Conservation (phyloP, 1,140 invertebrate species). For the Pseudachorutes palmiensis region DNA sequence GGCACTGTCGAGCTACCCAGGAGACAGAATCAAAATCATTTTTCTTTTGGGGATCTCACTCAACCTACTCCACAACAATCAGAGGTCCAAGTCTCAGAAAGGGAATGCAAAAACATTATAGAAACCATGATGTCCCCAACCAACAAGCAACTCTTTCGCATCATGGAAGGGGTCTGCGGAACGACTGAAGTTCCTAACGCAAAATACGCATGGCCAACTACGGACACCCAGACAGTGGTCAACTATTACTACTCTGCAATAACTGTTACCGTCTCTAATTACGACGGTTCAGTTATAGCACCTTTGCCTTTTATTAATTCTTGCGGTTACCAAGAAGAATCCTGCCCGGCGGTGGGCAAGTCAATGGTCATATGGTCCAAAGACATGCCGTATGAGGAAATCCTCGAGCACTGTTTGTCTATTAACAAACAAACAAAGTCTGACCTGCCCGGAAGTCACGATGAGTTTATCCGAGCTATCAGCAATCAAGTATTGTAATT, state of each 20-base stretch:
- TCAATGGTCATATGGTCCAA: background rate
- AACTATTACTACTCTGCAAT: background rate
- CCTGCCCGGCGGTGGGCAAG: too few species aligned
- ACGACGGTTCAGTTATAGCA: background rate
- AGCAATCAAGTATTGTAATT: background rate
- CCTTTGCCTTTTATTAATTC: background rate
- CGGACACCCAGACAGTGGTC: background rate
- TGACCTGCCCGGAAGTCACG: background rate
- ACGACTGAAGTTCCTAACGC: background rate
- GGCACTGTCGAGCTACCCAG: background rate
- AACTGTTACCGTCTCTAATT: background rate
- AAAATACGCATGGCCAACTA: background rate
- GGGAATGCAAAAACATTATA: background rate
- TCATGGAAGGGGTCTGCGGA: background rate
- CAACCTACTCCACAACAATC: background rate
- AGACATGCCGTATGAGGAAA: background rate
- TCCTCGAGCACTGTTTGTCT: background rate
- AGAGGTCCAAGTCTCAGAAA: background rate
- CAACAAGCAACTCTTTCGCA: background rate
- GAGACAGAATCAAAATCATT: background rate
- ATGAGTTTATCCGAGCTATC: background rate
- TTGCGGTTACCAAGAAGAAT: background rate
- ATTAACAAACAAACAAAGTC: background rate
- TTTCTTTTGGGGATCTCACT: background rate
- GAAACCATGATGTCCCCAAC: background rate